Percentiles rank a stretch among this genome's conserved stretches.
These are phyloP conservation scores for Bergia sp. DNA, from an alignment of 92 coral and sea anemone genomes.

Conservation along the genomic window DNA sequence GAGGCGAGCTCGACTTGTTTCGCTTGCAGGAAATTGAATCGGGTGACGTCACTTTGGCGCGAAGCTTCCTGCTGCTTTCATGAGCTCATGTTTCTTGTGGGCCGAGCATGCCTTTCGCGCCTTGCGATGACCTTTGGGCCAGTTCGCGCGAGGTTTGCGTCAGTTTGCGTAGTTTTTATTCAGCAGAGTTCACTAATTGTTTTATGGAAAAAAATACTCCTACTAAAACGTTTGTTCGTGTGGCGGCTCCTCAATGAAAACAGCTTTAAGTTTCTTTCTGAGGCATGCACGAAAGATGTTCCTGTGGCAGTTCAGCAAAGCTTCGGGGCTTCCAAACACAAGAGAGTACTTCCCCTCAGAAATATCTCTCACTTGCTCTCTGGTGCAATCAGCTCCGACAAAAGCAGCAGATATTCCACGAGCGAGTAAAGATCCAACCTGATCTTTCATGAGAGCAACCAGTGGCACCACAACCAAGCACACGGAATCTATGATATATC, in stretches of 20 bases:
- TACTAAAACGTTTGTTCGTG: background rate
- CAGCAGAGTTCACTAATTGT: background rate
- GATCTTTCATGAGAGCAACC: too few relatives aligned
- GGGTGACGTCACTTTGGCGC: constrained; percentile 12
- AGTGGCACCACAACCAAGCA: too few relatives aligned
- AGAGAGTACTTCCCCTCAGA: too few relatives aligned
- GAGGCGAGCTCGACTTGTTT: constrained; percentile 16
- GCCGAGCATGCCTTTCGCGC: background rate
- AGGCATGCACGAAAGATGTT: background rate
- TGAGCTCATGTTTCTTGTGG: constrained; percentile 12
- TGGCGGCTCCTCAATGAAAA: background rate
- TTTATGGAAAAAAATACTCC: background rate
- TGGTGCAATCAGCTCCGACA: too few relatives aligned
- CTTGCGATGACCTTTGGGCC: background rate
- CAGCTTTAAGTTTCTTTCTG: background rate
- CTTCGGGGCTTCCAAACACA: too few relatives aligned
- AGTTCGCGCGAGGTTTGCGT: too few relatives aligned
- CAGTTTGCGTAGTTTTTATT: too few relatives aligned
- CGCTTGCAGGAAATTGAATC: constrained; percentile 22
- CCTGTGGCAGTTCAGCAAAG: too few relatives aligned
- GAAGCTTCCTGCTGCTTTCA: constrained; percentile 15
- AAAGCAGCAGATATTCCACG: too few relatives aligned
- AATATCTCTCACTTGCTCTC: too few relatives aligned
- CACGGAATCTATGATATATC: too few relatives aligned
- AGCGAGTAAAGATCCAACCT: too few relatives aligned